Base-by-base conservation (phyloP, 2,888 invertebrate species). In the Zaprionus bogoriensis region DNA sequence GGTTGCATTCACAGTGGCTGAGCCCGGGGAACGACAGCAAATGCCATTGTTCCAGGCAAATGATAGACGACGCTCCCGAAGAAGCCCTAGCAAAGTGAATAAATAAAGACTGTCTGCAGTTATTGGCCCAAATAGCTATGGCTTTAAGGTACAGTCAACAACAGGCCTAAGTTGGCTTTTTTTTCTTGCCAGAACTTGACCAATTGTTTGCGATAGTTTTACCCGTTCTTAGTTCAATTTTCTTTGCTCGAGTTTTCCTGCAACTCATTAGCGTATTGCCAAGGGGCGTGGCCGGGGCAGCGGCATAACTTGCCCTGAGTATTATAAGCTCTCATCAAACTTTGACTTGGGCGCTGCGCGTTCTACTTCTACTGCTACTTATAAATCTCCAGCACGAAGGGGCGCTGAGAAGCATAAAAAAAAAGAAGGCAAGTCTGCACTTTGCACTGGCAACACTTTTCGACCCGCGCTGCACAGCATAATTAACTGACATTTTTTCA, bases 401-500 rank as follows among this genome's bases (percentile, higher is more conserved):
- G 36, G 17, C n/a, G 27, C 3, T 10, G 27, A 27, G 1, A 3
- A 27, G 27, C 27, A 10, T 6, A 14, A 48, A 50, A 58, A 32
- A 44, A 55, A 32, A 53, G 54, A 38, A 36, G 25, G 57, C 48
- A 46, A 30, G 19, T 30, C 55, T 54, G 67, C 51, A 59, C 46
- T 25, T 57, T 54, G 52, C 51, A n/a, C 20, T 14, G 42, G 38
- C 47, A 58, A 50, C 39, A 36, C 50, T 59, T 65, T 63, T 67
- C 39, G 60, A 57, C 42, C 63, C 28, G 36, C 10, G 48, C 28
- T 36, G 23, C 46, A 23, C 20, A 60, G 58, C 76, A 75, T 73
- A 79, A 82, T 85, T 82, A 76, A 78, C 63, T 59, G 23, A 30
- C 20, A 53, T 57, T 53, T 59, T 42, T 57, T 48, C 36, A 44